Base-by-base conservation (phyloP, 2,113 vertebrate species). In the Lethenteron camtschaticum region DNA sequence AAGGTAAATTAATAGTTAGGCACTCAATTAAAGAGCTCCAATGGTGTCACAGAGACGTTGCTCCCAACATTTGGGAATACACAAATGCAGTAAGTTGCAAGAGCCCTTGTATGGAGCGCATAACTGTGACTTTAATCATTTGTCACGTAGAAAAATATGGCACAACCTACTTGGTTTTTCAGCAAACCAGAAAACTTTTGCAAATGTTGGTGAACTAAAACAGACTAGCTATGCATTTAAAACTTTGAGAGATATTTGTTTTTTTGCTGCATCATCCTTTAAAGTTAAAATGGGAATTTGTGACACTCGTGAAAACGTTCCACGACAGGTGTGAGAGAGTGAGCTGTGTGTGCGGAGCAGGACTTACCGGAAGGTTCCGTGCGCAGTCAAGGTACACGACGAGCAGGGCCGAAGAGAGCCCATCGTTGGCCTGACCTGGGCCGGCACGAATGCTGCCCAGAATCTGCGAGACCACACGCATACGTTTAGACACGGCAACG, bases 321-420 rank as follows among this genome's bases (percentile, higher is more conserved):
- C 63, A 24, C n/a, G 63, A n/a, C n/a, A n/a, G 24, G 63, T 66
- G n/a, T 24, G 24, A 24, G 63, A 16, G 24, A 66, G 63, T 10
- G 24, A 66, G n/a, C n/a, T 16, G 63, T 66, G 24, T 16, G 24
- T n/a, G n/a, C n/a, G 63, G 24, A 24, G 63, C n/a, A 11, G 24
- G 63, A 66, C 88, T 87, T 85, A 97, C 94, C n/a, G 94, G 90
- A 73, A 97, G 81, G 73, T 88, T 90, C 70, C 82, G 82, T 66
- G 90, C 94, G 0, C 88, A 97, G 74, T 97, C 94, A 81, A 97
- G 78, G 74, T 90, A 95, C 63, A 95, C 75, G n/a, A 96, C 78
- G 58, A 97, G 87, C 75, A 97, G 75, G 1, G 88, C 86, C 20
- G 94, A 88, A 9, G 90, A 91, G 69, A 89, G 85, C 57, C 90